Evolutionary conservation across 2,797 vertebrate species (phyloP).

Genomic region (Iguana delicatissima): DNA sequence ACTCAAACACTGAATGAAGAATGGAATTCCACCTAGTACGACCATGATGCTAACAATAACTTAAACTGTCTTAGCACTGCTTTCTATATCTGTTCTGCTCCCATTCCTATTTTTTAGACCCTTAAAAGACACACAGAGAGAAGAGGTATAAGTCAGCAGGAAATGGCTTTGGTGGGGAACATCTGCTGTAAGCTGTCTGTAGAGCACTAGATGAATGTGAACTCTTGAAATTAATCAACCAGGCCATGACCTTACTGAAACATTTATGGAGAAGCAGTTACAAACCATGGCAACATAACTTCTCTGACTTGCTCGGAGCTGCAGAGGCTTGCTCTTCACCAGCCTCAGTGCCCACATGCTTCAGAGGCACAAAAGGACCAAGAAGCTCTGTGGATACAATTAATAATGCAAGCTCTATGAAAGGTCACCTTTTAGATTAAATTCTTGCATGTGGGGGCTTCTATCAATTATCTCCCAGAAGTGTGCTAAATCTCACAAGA

Average conservation of each 20-base stretch:
- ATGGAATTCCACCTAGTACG: not conserved
- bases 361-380: constrained; percentile 45
- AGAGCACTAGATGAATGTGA: constrained; percentile 71
- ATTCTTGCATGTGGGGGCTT: constrained; percentile 29
- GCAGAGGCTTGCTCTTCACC: constrained; percentile 34
- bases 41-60: not conserved
- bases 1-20: not conserved
- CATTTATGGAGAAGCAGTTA: constrained; percentile 69
- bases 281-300: constrained; percentile 63
- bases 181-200: constrained; percentile 67
- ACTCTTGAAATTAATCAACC: constrained; percentile 73
- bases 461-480: constrained; percentile 20
- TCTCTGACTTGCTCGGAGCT: constrained; percentile 25
- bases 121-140: constrained; percentile 40
- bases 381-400: constrained; percentile 50
- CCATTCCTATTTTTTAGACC: constrained; percentile 45
- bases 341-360: constrained; percentile 31
- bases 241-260: constrained; percentile 68
- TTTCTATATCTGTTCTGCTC: not conserved
- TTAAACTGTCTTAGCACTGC: not conserved
- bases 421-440: not conserved
- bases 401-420: constrained; percentile 48
- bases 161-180: constrained; percentile 62
- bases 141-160: constrained; percentile 61
- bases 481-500: not conserved